Evolutionary conservation across 2,888 invertebrate genomes (phyloP).

Genomic region (Hetaerina titia): DNA sequence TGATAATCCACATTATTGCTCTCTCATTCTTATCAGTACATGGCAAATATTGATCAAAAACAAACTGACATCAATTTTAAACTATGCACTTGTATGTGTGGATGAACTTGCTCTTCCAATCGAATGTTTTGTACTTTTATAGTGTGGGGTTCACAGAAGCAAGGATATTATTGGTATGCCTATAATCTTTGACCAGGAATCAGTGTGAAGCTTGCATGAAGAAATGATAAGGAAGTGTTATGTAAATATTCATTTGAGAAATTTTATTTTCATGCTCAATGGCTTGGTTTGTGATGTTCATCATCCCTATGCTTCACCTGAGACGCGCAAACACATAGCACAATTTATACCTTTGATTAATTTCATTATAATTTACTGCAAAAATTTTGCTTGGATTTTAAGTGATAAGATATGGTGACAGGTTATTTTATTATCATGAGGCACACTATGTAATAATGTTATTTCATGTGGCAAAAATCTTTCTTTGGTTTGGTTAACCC

Average conservation of each 20-base stretch:
- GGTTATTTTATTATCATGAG: slow-evolving; percentile 52
- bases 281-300: slow-evolving; percentile 59
- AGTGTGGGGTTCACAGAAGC: slow-evolving; percentile 44
- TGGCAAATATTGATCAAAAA: slow-evolving; percentile 35
- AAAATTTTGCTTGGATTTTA: slow-evolving; percentile 49
- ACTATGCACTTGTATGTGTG: slow-evolving; percentile 49
- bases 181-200: slow-evolving; percentile 10
- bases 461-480: background rate
- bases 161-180: slow-evolving; percentile 48
- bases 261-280: slow-evolving; percentile 65
- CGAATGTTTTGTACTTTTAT: slow-evolving; percentile 64
- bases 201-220: slow-evolving; percentile 45
- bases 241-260: slow-evolving; percentile 61
- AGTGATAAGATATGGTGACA: slow-evolving; percentile 54
- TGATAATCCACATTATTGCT: slow-evolving; percentile 66
- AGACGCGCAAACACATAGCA: slow-evolving; percentile 60
- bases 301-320: slow-evolving; percentile 55
- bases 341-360: slow-evolving; percentile 59
- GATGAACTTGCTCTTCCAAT: slow-evolving; percentile 62
- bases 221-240: slow-evolving; percentile 37
- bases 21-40: slow-evolving; percentile 39
- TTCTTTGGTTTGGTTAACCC: background rate
- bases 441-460: background rate
- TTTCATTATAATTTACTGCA: slow-evolving; percentile 62
- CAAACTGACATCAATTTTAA: slow-evolving; percentile 16